Base-by-base conservation (phyloP, 1,140 invertebrate genomes). In the Drosophila neocordata region DNA sequence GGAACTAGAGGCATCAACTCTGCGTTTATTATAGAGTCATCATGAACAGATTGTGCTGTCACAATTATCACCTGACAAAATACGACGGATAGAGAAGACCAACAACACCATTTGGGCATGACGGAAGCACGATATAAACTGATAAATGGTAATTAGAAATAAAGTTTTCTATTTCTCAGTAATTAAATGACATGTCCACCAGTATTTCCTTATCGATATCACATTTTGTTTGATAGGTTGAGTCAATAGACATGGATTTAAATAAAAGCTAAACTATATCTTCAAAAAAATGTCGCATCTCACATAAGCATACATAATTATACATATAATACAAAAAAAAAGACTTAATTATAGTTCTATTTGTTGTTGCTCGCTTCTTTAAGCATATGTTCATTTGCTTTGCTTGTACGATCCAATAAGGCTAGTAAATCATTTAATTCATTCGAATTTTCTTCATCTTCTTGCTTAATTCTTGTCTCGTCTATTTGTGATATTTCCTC, bases 11-110 rank as follows among this genome's bases (percentile, higher is more conserved):
- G 35, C 35, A 69, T 66, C 12, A 48, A 52, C 13, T 64, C 65
- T 8, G 66, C 75, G 41, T 67, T 67, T 31, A 66, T n/a, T 18
- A 67, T 67, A 31, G 51, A 61, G 2, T 44, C 52, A 63, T 73
- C 75, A 9, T 38, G 38, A 20, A n/a, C 57, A 37, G 24, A 56
- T 48, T 48, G 41, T 11, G 41, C 15, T 20, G 41, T 20, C 41
- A 18, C 27, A 11, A 56, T 35, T 56, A 56, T 56, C 24, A 34
- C n/a, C 27, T 56, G 53, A 56, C 27, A 34, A 1, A 34, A 24
- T 48, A 20, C 8, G 53, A 11, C 0, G n/a, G 31, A 34, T 9
- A 56, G 7, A 34, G 34, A 11, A 1, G 27, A 8, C 53, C 53
- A 34, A 35, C 24, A 18, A 27, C 7, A 56, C 18, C 53, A 18